Evolutionary conservation across 2,888 invertebrate genomes (phyloP), one percentile per base, ranked within the genome.

Genomic region (Stegana nigrithorax): DNA sequence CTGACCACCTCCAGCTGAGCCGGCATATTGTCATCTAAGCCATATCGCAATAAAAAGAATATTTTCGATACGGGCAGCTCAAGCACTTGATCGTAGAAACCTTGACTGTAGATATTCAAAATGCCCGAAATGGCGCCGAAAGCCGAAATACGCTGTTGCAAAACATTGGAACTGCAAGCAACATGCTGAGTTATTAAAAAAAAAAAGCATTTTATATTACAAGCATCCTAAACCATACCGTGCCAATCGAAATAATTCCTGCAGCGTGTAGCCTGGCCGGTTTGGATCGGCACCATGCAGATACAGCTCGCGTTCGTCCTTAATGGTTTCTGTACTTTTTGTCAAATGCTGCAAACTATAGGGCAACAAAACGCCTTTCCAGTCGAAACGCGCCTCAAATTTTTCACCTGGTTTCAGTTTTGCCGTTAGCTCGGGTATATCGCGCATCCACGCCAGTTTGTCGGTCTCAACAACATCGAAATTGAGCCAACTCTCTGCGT

Each of bases 201-300:
- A 5, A n/a, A n/a, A n/a, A n/a, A n/a, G n/a, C n/a, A n/a, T n/a
- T n/a, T n/a, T n/a, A n/a, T n/a, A n/a, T n/a, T n/a, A n/a, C n/a
- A n/a, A n/a, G n/a, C n/a, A n/a, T 3, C 36, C 14, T 14, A 17
- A 19, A 29, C n/a, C 60, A 8, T 73, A 88, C 77, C 91, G 87
- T 29, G 92, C 90, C 1, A 97, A 86, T 67, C 93, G 91, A 73
- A 97, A 91, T 0, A 97, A 84, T 86, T 98, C 98, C 70, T 93
- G 93, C 10, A 98, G 83, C 0, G 95, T 91, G 84, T 97, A 98
- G 0, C 97, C 97, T 2, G 97, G 94, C 65, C 95, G 88, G 66
- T 92, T 92, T 6, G 96, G 93, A 83, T 98, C 97, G 69, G 95
- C 93, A 0, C 97, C 97, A 85, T 98, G 98, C 84, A 97, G 94